Base-by-base conservation (phyloP, 2,797 vertebrate genomes). In the Micropoecilia bifurca region DNA sequence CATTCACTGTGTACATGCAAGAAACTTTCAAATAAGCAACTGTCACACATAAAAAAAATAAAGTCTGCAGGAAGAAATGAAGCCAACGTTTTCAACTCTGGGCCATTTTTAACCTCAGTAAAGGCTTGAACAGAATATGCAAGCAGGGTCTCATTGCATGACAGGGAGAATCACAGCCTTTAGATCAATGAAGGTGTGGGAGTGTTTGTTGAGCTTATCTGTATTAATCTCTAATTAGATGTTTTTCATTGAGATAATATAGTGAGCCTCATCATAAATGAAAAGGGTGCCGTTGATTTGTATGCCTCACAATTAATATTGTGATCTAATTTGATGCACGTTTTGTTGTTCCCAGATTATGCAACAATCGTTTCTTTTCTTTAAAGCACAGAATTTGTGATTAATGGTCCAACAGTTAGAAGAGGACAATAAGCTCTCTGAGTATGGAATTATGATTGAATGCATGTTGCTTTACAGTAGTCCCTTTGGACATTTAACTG, bases 151-250 rank as follows among this genome's bases (percentile, higher is more conserved):
- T 75, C 22, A 25, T 43, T 33, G 39, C 12, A 73, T 74, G 77
- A 80, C 50, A 61, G 81, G 74, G 55, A 80, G 81, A 68, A 90
- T 83, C 79, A 73, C 50, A 83, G 79, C 84, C 88, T 91, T 91
- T 90, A 30, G 79, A 84, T 90, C 89, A 76, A 83, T 3, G 9
- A 75, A 3, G 46, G 78, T 71, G 89, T 89, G 89, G 91, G 91
- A 10, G 75, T 83, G 73, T 73, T 73, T 79, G 81, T 82, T 92
- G 92, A 93, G 88, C 83, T 93, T 85, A 91, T 92, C 87, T 92
- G 79, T 85, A 87, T 89, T 91, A 88, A 91, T 91, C 87, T 88
- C 80, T 93, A 90, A 91, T 91, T 87, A 90, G 89, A 90, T 88
- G 86, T 85, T 86, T 81, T 81, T 82, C 68, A 73, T 82, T 75